Evolutionary conservation across 2,888 invertebrate genomes (phyloP).

Genomic region (Spilosoma lubricipeda): DNA sequence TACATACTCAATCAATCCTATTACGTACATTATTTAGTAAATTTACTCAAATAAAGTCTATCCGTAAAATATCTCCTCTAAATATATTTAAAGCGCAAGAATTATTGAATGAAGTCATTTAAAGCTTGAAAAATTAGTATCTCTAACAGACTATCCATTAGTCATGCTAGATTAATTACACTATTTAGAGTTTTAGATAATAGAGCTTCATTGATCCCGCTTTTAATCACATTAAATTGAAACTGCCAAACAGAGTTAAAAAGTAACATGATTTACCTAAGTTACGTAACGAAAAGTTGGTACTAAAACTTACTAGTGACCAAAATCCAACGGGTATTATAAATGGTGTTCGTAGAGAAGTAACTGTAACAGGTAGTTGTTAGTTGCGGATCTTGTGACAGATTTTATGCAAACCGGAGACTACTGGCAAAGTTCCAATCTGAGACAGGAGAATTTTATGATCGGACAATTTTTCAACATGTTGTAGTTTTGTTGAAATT

Average conservation of each 20-base stretch:
- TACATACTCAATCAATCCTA: not conserved
- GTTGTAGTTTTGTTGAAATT: not conserved
- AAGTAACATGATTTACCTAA: not conserved
- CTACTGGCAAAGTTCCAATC: not conserved
- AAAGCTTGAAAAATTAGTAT: not conserved
- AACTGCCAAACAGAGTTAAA: not conserved
- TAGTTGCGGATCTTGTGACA: not conserved
- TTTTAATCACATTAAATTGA: not conserved
- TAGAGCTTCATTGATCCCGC: not conserved
- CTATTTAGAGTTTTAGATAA: not conserved
- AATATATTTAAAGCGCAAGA: not conserved
- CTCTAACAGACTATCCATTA: not conserved
- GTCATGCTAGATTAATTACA: not conserved
- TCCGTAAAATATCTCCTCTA: not conserved
- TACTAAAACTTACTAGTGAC: not conserved
- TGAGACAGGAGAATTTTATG: not conserved
- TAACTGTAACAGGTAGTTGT: constrained; percentile 1
- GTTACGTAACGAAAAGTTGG: not conserved
- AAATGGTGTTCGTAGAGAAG: not conserved
- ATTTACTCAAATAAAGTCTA: not conserved
- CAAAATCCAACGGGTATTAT: not conserved
- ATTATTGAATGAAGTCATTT: not conserved
- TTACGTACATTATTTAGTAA: not conserved
- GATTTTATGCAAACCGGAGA: not conserved
- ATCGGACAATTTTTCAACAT: not conserved